These are phyloP conservation scores for Arge pagana DNA, from an alignment of 2,888 invertebrate species.

Conservation along the genomic window DNA sequence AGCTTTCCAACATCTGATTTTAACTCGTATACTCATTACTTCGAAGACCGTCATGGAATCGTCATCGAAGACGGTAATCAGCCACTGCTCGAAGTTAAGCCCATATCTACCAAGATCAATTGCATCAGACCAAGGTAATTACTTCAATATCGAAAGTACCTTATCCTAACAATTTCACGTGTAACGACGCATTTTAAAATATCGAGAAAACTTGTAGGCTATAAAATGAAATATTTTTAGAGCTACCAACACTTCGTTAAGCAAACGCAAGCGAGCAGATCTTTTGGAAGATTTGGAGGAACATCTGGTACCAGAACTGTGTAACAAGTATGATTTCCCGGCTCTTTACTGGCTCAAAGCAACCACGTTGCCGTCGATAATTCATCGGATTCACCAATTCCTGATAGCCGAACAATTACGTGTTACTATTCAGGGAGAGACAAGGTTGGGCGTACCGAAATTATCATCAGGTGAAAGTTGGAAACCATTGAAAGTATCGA, in stretches of 20 bases:
- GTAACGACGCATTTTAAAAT: neutral
- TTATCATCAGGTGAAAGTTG: slow-evolving; percentile 49
- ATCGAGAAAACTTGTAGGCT: neutral
- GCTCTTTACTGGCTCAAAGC: slow-evolving; percentile 85
- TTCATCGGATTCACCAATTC: slow-evolving; percentile 76
- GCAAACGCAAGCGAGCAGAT: slow-evolving; percentile 56
- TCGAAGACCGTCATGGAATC: slow-evolving; percentile 72
- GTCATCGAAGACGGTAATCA: slow-evolving; percentile 68
- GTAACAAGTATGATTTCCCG: slow-evolving; percentile 73
- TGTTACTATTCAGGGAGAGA: slow-evolving; percentile 59
- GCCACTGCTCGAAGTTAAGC: slow-evolving; percentile 81
- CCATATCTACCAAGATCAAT: slow-evolving; percentile 65
- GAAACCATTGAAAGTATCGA: slow-evolving; percentile 40
- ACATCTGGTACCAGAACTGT: slow-evolving; percentile 86
- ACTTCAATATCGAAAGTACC: neutral
- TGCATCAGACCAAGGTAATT: slow-evolving; percentile 65
- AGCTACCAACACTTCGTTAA: slow-evolving; percentile 43
- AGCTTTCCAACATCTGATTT: slow-evolving; percentile 68
- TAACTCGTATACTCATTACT: slow-evolving; percentile 75
- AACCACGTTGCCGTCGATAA: slow-evolving; percentile 78
- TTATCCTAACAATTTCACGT: neutral
- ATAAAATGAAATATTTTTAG: slow-evolving; percentile 46
- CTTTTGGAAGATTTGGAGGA: slow-evolving; percentile 65
- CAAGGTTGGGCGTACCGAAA: slow-evolving; percentile 53
- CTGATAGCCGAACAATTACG: slow-evolving; percentile 77